Base-by-base conservation (phyloP, 2,888 invertebrate species). In the Agonopterix alstromeriana region DNA sequence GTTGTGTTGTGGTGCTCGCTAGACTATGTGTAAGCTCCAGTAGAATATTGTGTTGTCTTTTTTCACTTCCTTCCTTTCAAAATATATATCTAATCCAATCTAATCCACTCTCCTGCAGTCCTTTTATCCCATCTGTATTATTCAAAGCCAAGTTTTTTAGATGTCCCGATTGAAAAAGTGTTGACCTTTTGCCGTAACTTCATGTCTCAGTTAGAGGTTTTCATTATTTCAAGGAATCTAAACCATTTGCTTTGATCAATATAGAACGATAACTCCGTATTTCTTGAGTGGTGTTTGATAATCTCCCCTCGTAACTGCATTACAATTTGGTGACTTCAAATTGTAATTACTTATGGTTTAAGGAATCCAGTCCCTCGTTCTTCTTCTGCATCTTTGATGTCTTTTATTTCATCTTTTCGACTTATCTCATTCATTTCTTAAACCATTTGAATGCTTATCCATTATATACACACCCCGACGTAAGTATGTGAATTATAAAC, bases 291-390 rank as follows among this genome's bases (percentile, higher is more conserved):
- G 87, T 87, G 84, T 82, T 63, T 61, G 43, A 67, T 67, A 82
- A 89, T 90, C 89, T 90, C 89, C 87, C 86, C 89, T 90, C 89
- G 89, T 89, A 86, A 89, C 89, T 89, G 89, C 86, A 90, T 89
- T 88, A 80, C 81, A 83, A 83, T 80, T 86, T 88, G 88, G 89
- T 87, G 80, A 87, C 87, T 88, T 87, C 85, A 85, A 82, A 87
- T 82, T 85, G 87, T 87, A 87, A 87, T 79, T 73, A 82, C 87
- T 84, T 87, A 84, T 87, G 87, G 86, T 87, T 85, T 82, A 82
- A 85, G 87, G 86, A 84, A 84, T 83, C 86, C 85, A 87, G 84
- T 82, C 69, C 82, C 78, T 82, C 81, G 81, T 81, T 79, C 70
- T 83, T 84, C 85, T 85, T 85, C 83, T 79, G 67, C 71, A 73